These are phyloP conservation scores for Psittacus erithacus DNA, from an alignment of 2,113 vertebrate species.

Conservation along the genomic window DNA sequence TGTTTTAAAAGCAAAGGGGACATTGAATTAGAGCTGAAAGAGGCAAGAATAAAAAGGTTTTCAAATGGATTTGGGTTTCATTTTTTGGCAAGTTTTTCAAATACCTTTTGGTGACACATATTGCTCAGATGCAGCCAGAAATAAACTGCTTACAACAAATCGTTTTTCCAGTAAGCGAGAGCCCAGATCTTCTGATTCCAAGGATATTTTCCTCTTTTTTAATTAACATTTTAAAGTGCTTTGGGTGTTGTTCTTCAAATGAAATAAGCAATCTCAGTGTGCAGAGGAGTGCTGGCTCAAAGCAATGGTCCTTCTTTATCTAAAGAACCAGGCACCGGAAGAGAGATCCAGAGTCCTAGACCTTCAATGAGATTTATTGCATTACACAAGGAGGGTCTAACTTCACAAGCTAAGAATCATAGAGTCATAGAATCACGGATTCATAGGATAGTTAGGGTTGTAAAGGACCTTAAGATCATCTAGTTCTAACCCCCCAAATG, in stretches of 20 bases:
- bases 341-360: background rate
- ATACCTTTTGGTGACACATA: background rate
- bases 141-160: background rate
- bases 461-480: background rate
- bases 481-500: background rate
- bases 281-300: background rate
- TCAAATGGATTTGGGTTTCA: background rate
- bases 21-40: background rate
- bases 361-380: background rate
- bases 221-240: background rate
- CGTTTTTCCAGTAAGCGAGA: background rate
- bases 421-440: background rate
- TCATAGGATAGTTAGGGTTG: background rate
- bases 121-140: background rate
- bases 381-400: background rate
- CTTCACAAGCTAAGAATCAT: background rate
- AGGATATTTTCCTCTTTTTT: background rate
- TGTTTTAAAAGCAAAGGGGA: background rate
- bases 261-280: background rate
- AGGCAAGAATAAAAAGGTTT: background rate
- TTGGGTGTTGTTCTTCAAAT: background rate
- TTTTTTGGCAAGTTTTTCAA: slow-evolving; percentile 7
- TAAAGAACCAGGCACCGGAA: background rate
- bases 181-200: background rate
- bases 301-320: background rate